Percentiles rank a stretch among this genome's conserved stretches.
phyloP scores from a whole-genome alignment of 1,140 invertebrate genomes.

The Diorhabda sublineata region DNA sequence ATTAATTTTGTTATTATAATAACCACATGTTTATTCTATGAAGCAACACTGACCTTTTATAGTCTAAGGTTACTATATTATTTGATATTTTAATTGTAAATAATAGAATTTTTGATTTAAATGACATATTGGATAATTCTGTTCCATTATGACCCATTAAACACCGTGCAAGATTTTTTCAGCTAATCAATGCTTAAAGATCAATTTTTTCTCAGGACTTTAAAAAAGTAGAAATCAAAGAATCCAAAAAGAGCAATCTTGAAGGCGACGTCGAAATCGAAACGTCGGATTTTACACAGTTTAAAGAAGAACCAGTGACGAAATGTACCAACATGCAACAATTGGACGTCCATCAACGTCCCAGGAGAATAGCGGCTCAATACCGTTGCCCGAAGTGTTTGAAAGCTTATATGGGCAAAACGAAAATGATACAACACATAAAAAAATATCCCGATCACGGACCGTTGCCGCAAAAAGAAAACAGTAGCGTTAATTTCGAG shows the following conservation, averaged over 20 bases:
- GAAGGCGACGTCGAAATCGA: conserved; percentile 29
- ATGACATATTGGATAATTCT: no score
- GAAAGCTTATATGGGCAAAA: conserved; percentile 55
- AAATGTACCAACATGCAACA: conserved; percentile 17
- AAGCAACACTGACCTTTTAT: no score
- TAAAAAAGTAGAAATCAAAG: conserved; percentile 37
- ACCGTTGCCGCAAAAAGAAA: conserved; percentile 26
- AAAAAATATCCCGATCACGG: conserved; percentile 61
- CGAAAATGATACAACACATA: conserved; percentile 58
- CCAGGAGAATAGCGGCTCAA: conserved; percentile 53
- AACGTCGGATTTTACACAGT: conserved; percentile 34
- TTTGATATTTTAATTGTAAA: no score
- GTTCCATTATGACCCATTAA: no score
- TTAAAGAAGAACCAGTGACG: conserved; percentile 21
- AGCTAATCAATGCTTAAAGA: background rate
- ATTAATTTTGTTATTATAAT: no score
- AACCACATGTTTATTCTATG: no score
- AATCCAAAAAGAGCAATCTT: conserved; percentile 4
- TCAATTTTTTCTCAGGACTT: conserved; percentile 34
- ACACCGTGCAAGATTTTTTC: no score
- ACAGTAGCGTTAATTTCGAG: conserved; percentile 31
- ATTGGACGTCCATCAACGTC: conserved; percentile 35
- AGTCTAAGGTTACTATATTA: no score
- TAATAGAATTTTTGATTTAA: no score
- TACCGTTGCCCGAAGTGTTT: conserved; percentile 56